phyloP scores from a whole-genome alignment of 2,888 invertebrate genomes.

The Eurois occulta region DNA sequence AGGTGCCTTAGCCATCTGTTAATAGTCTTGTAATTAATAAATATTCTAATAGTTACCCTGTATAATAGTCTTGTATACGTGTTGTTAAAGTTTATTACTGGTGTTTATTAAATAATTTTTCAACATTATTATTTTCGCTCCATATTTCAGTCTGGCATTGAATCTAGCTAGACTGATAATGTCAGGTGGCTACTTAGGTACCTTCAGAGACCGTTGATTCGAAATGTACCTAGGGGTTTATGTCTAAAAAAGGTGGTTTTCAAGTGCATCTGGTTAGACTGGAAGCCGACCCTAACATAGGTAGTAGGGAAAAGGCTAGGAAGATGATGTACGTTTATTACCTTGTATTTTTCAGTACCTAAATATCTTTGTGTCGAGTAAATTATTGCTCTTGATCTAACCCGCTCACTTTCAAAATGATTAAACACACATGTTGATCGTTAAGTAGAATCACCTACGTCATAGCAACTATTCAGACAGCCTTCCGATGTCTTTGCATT shows the following conservation, averaged over 20 bases:
- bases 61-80: background rate
- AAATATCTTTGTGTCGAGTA: background rate
- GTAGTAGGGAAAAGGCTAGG: too few relatives aligned
- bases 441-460: background rate
- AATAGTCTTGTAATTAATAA: slow-evolving; percentile 5
- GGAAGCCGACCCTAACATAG: too few relatives aligned
- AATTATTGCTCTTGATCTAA: background rate
- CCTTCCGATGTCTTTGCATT: slow-evolving; percentile 7
- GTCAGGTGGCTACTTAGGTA: background rate
- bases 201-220: background rate
- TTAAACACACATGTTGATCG: background rate
- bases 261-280: too few relatives aligned
- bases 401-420: too few relatives aligned
- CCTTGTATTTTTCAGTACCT: background rate
- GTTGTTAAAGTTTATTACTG: background rate
- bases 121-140: background rate
- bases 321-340: too few relatives aligned
- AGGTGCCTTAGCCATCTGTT: background rate
- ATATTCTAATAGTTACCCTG: slow-evolving; percentile 20
- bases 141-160: background rate
- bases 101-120: background rate
- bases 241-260: background rate
- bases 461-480: slow-evolving; percentile 12
- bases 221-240: background rate
- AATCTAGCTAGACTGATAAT: background rate